A percentile compares a stretch with the other conserved stretches of the same genome.
These are phyloP conservation scores for Psylliodes chrysocephalus DNA, from an alignment of 2,888 invertebrate species.

Conservation along the genomic window DNA sequence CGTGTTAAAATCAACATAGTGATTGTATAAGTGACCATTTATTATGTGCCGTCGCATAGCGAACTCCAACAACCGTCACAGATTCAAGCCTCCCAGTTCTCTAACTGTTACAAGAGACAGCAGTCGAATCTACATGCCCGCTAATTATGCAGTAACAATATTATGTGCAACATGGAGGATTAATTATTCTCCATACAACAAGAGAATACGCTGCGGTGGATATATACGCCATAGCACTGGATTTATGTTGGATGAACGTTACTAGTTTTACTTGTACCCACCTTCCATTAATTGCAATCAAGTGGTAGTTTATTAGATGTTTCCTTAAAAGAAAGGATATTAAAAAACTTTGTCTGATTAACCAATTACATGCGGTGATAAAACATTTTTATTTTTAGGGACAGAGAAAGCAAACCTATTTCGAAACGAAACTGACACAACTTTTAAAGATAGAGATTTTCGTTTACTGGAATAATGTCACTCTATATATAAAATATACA, in stretches of 20 bases:
- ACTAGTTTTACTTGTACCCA: constrained; percentile 38
- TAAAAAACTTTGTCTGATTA: too few species aligned
- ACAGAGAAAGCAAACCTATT: too few species aligned
- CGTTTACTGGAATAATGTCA: too few species aligned
- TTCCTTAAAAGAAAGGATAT: too few species aligned
- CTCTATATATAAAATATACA: too few species aligned
- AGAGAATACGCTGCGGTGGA: constrained; percentile 57
- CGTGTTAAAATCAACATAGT: too few species aligned
- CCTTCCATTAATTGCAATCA: constrained; percentile 35
- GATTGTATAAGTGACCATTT: not conserved
- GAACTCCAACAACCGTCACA: not conserved
- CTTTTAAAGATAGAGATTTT: too few species aligned
- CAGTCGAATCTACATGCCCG: constrained; percentile 61
- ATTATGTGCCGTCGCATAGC: not conserved
- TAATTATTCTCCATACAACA: constrained; percentile 63
- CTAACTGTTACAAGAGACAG: constrained; percentile 54
- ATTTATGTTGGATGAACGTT: constrained; percentile 49
- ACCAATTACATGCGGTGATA: too few species aligned
- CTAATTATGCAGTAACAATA: constrained; percentile 65
- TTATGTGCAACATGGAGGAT: constrained; percentile 64
- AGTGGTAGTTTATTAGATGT: constrained; percentile 23
- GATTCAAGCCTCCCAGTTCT: constrained; percentile 43
- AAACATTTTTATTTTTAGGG: too few species aligned
- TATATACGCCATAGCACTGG: constrained; percentile 51
- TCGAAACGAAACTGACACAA: too few species aligned